Evolutionary conservation across 2,113 vertebrate species (phyloP).

Genomic region (Osmerus mordax): DNA sequence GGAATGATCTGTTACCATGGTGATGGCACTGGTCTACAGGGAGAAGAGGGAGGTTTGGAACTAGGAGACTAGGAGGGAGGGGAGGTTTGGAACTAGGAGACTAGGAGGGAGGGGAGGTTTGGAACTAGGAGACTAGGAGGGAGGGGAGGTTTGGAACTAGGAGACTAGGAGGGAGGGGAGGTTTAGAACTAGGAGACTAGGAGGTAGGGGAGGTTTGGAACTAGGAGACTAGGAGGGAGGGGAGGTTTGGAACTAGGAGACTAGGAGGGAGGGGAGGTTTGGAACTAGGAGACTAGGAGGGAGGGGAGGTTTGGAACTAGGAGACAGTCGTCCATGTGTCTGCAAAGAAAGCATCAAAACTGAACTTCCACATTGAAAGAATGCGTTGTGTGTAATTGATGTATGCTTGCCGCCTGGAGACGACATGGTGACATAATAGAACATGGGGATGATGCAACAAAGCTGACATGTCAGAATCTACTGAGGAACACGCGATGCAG

Average conservation of each 20-base stretch:
- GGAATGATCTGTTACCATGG: slow-evolving; percentile 41
- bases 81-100: slow-evolving; percentile 10
- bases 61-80: slow-evolving; percentile 5
- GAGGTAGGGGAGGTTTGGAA: neutral
- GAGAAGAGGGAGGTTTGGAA: neutral
- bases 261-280: no score
- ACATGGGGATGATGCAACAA: no score
- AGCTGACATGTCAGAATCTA: no score
- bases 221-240: neutral
- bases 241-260: no score
- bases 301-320: neutral
- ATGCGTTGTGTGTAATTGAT: neutral
- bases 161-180: slow-evolving; percentile 14
- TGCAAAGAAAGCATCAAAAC: slow-evolving; percentile 25
- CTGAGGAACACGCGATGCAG: neutral
- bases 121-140: neutral
- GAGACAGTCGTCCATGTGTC: neutral
- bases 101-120: slow-evolving; percentile 16
- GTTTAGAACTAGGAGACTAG: neutral
- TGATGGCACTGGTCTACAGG: slow-evolving; percentile 13
- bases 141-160: slow-evolving; percentile 9
- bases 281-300: no score
- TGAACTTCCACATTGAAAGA: slow-evolving; percentile 17
- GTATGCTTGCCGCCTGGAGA: slow-evolving; percentile 8
- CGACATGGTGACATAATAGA: slow-evolving; percentile 24